Percentiles rank a stretch among this genome's conserved stretches.
Evolutionary conservation across 2,797 vertebrate genomes (phyloP).

Genomic region (Macroramphosus scolopax): DNA sequence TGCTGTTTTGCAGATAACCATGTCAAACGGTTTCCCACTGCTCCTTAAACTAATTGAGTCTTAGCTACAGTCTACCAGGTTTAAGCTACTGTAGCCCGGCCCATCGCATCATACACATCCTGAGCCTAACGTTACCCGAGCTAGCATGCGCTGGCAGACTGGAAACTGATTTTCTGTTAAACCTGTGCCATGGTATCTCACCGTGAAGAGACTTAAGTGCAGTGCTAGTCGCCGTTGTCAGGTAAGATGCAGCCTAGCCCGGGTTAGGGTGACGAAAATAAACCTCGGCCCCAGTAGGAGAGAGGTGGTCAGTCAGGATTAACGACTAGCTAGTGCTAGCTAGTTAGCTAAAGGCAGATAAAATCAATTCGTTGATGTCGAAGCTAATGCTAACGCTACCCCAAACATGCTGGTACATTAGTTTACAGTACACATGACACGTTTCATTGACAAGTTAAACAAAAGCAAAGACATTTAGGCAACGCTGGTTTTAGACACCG

Average conservation of each 20-base stretch:
- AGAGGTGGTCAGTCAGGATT: constrained; percentile 48
- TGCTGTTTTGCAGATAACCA: no score
- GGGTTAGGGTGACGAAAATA: constrained; percentile 53
- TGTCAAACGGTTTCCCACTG: no score
- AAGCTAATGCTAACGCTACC: constrained; percentile 55
- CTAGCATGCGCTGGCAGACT: constrained; percentile 43
- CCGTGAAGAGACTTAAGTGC: constrained; percentile 12
- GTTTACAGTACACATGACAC: constrained; percentile 14
- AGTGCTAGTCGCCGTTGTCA: constrained; percentile 27
- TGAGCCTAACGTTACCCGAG: constrained; percentile 35
- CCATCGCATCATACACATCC: constrained; percentile 35
- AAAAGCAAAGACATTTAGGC: neutral
- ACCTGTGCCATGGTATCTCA: constrained; percentile 36
- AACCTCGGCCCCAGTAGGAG: constrained; percentile 15
- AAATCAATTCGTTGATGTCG: constrained; percentile 6
- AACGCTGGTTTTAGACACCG: no score
- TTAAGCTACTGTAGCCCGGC: no score
- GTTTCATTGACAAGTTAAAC: neutral
- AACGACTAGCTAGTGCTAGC: constrained; percentile 54
- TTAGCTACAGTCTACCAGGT: no score
- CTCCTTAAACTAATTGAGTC: no score
- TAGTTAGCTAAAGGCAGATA: constrained; percentile 46
- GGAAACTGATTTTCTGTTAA: constrained; percentile 13
- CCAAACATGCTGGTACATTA: constrained; percentile 14
- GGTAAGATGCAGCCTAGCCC: constrained; percentile 59